Percentiles rank a stretch among this genome's conserved stretches.
phyloP scores from a whole-genome alignment of 2,113 vertebrate species.

The Eulacestoma nigropectus region DNA sequence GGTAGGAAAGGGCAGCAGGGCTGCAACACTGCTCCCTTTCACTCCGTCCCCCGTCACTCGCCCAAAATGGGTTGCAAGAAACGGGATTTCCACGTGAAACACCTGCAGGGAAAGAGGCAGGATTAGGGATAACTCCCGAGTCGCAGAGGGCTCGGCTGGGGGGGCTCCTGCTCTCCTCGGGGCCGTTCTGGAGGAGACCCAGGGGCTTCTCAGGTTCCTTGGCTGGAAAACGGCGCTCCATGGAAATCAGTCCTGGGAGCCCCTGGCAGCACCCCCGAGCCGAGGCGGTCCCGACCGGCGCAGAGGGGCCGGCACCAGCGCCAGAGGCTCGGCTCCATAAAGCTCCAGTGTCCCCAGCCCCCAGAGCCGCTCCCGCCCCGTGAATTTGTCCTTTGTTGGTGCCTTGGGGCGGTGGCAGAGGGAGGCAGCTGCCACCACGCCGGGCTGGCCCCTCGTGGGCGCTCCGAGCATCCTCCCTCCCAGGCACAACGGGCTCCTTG shows the following conservation, averaged over 20 bases:
- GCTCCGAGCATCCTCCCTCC: background rate
- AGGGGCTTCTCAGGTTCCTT: background rate
- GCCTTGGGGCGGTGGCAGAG: background rate
- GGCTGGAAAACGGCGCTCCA: background rate
- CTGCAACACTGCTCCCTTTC: background rate
- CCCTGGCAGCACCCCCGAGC: background rate
- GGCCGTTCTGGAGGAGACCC: background rate
- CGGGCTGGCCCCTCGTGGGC: background rate
- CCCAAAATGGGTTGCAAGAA: background rate
- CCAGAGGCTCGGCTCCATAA: background rate
- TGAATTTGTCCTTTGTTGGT: constrained; percentile 34
- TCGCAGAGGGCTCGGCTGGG: rapidly evolving
- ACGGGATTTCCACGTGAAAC: background rate
- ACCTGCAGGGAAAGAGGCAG: no score
- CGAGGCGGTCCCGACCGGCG: rapidly evolving
- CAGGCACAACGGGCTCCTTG: background rate
- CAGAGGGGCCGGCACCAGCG: rapidly evolving
- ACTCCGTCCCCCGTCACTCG: background rate
- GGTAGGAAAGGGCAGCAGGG: background rate
- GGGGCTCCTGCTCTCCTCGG: background rate
- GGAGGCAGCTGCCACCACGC: background rate
- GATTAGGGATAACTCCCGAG: rapidly evolving
- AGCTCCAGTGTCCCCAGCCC: background rate
- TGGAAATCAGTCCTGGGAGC: rapidly evolving
- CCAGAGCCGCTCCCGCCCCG: rapidly evolving